Percentiles rank a stretch among this genome's conserved stretches.
Evolutionary conservation across 2,113 vertebrate genomes (phyloP).

Genomic region (Eptesicus fuscus): DNA sequence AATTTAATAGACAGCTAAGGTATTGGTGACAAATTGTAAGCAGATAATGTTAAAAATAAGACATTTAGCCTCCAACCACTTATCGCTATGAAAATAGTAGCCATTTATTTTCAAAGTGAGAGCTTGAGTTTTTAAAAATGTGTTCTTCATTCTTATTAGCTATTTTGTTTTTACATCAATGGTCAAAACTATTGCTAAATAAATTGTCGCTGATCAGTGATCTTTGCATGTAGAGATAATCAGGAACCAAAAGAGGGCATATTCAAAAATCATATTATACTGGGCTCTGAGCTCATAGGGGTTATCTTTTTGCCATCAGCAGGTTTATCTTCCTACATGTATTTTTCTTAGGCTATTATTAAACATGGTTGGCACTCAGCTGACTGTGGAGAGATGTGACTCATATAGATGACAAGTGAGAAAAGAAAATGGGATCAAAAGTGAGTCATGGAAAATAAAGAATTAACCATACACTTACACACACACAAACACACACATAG

Average conservation of each 20-base stretch:
- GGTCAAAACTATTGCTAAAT: slow-evolving; percentile 36
- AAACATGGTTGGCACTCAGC: slow-evolving; percentile 29
- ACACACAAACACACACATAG: not conserved
- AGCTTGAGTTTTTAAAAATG: not conserved
- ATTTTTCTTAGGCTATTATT: slow-evolving; percentile 52
- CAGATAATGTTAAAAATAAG: slow-evolving; percentile 53
- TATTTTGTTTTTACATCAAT: slow-evolving; percentile 26
- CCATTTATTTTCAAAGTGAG: slow-evolving; percentile 45
- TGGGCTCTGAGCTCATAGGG: not conserved
- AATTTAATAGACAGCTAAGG: slow-evolving; percentile 44
- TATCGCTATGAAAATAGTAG: slow-evolving; percentile 18
- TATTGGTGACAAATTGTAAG: slow-evolving; percentile 32
- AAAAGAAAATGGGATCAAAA: slow-evolving; percentile 42
- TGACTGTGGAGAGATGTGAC: slow-evolving; percentile 28
- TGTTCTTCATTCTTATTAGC: slow-evolving; percentile 4
- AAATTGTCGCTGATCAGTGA: not conserved
- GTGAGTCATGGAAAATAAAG: slow-evolving; percentile 36
- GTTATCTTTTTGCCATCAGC: slow-evolving; percentile 19
- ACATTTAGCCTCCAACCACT: slow-evolving; percentile 29
- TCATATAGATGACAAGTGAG: slow-evolving; percentile 32
- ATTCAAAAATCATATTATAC: slow-evolving; percentile 38
- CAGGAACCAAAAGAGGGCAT: not conserved
- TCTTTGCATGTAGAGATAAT: not conserved
- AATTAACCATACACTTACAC: not conserved
- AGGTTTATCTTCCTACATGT: slow-evolving; percentile 29